phyloP scores from a whole-genome alignment of 2,797 vertebrate genomes.

The Otolemur crassicaudatus region DNA sequence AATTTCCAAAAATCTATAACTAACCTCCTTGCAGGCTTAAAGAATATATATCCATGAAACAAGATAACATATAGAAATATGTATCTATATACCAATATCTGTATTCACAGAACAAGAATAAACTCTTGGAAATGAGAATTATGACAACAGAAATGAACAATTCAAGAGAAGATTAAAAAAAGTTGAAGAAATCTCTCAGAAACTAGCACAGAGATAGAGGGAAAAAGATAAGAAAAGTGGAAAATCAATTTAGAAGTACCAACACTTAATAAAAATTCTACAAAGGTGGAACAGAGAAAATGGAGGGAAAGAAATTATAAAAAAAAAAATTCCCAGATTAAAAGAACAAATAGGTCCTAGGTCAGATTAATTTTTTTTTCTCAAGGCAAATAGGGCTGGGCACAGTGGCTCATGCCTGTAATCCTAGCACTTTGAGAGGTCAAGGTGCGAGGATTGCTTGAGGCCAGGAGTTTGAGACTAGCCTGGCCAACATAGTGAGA shows the following conservation, averaged over 20 bases:
- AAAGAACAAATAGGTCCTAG: neutral
- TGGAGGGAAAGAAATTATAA: neutral
- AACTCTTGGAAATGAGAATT: neutral
- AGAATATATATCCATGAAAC: neutral
- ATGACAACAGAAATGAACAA: neutral
- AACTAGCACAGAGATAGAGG: neutral
- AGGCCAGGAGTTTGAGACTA: neutral
- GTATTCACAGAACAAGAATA: neutral
- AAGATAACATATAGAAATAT: neutral
- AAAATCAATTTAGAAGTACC: neutral
- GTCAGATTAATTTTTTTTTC: no score
- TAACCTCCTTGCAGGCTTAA: neutral
- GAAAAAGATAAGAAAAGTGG: neutral
- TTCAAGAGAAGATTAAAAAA: neutral
- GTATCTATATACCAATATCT: neutral
- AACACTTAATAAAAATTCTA: neutral
- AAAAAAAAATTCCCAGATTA: neutral
- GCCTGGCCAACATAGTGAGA: neutral
- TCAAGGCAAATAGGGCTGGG: neutral
- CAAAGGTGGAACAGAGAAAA: neutral
- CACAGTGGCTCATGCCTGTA: neutral
- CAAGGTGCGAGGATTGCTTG: neutral
- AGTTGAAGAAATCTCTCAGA: neutral
- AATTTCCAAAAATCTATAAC: constrained; percentile 38
- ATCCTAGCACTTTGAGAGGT: neutral